Percentiles rank a stretch among this genome's conserved stretches.
Evolutionary conservation across 2,797 vertebrate genomes (phyloP).

Genomic region (Sebastes hubbsi): DNA sequence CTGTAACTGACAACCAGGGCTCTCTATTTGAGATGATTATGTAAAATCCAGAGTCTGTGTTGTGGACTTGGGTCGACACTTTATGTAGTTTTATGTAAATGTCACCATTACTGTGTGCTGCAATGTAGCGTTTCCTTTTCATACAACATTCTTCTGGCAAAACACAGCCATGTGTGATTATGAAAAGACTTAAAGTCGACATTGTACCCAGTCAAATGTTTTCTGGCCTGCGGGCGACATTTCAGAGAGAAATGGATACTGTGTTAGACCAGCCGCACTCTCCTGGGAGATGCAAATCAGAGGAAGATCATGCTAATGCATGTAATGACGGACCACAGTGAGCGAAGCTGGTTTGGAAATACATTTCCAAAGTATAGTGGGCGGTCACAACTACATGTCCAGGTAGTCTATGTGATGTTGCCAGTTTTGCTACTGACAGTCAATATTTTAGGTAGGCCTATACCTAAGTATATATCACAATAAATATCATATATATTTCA

Average conservation of each 20-base stretch:
- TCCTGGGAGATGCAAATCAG: constrained; percentile 72
- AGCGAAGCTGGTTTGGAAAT: constrained; percentile 45
- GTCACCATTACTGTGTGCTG: constrained; percentile 42
- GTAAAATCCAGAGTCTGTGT: constrained; percentile 15
- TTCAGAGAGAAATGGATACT: constrained; percentile 73
- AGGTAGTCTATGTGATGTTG: neutral
- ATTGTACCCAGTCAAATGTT: constrained; percentile 60
- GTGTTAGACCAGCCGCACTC: constrained; percentile 55
- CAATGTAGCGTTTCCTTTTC: constrained; percentile 60
- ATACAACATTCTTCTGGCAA: constrained; percentile 51
- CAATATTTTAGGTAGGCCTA: neutral
- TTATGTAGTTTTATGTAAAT: constrained; percentile 66
- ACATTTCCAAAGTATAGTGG: neutral
- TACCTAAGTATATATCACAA: neutral
- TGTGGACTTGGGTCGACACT: constrained; percentile 39
- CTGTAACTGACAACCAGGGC: constrained; percentile 3
- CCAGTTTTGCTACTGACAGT: neutral
- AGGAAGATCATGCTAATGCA: constrained; percentile 76
- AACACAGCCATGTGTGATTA: constrained; percentile 64
- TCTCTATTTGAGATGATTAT: constrained; percentile 10
- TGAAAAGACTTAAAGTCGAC: constrained; percentile 52
- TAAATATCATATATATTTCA: neutral
- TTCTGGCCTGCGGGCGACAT: constrained; percentile 69
- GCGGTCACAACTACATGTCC: constrained; percentile 3
- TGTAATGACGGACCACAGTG: constrained; percentile 72